Evolutionary conservation across 2,888 invertebrate genomes (phyloP), one percentile per base, ranked within the genome.

Genomic region (Apamea anceps): DNA sequence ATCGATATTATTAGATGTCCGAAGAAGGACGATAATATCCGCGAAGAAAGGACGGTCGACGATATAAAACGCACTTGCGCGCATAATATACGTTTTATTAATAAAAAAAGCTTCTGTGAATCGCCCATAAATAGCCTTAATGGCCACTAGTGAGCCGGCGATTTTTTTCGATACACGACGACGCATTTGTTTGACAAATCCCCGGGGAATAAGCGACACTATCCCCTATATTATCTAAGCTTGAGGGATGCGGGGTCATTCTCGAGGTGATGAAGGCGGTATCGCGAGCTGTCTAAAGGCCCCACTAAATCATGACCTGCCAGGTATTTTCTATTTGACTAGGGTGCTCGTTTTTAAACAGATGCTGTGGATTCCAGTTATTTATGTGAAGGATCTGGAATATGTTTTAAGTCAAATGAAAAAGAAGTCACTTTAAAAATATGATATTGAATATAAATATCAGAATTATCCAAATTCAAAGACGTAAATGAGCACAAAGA

Each of bases 51-150:
- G 93, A 93, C 94, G 95, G 95, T 93, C 92, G 91, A 85, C 92
- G 94, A 93, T 94, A 96, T 96, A 97, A 96, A 97, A 96, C 96
- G 94, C 97, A 97, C 96, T 96, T 96, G 96, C 92, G 96, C 96
- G 96, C 96, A 96, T 96, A 96, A 96, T 96, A 96, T 96, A 96
- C 96, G 96, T 96, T 97, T 96, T 97, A 96, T 97, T 97, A 97
- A 97, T 97, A 97, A 97, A 97, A 94, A 96, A 96, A 96, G 94
- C 94, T 94, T 94, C 91, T 92, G 93, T 90, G 93, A 96, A 96
- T 96, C 95, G 93, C 94, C 96, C 94, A 97, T 97, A 97, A 97
- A 97, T 96, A 96, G 95, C 95, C 94, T 89, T 96, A 96, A 97
- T 94, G 96, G 94, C 95, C 94, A 95, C 94, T 95, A 95, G 94